Conservation (phyloP, 2,888 invertebrate genomes). For the Eudemis profundana region DNA sequence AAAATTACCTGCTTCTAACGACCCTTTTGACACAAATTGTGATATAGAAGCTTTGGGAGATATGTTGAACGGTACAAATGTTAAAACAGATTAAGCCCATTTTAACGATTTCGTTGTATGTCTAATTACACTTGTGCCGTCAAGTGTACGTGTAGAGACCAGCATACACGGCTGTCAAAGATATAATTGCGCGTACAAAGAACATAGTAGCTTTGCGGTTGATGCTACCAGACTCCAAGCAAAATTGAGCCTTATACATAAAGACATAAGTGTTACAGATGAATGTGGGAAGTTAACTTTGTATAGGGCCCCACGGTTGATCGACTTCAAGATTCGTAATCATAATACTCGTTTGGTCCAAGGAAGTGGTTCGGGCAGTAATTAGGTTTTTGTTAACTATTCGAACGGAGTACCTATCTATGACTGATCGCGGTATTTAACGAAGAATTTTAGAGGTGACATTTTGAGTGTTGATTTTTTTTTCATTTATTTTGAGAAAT, state of each 20-base stretch:
- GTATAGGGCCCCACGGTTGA: conserved; percentile 73
- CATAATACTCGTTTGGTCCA: conserved; percentile 69
- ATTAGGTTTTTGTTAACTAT: conserved; percentile 68
- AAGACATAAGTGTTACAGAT: conserved; percentile 48
- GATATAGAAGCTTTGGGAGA: conserved; percentile 4
- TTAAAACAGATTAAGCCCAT: conserved; percentile 23
- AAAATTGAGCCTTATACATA: conserved; percentile 54
- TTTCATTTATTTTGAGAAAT: conserved; percentile 2
- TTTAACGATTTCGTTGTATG: conserved; percentile 29
- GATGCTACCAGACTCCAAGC: conserved; percentile 40
- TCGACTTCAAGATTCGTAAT: conserved; percentile 77
- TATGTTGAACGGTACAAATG: conserved; percentile 5
- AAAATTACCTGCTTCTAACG: conserved; percentile 5
- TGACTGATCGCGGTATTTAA: conserved; percentile 7
- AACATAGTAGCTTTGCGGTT: conserved; percentile 63
- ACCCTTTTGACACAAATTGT: not conserved
- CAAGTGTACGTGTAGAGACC: conserved; percentile 65
- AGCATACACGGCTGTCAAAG: conserved; percentile 77
- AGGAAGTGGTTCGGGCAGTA: conserved; percentile 69
- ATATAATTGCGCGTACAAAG: conserved; percentile 80
- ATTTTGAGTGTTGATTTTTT: conserved; percentile 9
- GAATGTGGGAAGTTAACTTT: conserved; percentile 44
- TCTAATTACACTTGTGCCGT: conserved; percentile 59
- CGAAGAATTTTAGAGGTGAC: conserved; percentile 22
- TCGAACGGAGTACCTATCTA: conserved; percentile 42